These are phyloP conservation scores for Timandra comae DNA, from an alignment of 2,888 invertebrate species.

Conservation along the genomic window DNA sequence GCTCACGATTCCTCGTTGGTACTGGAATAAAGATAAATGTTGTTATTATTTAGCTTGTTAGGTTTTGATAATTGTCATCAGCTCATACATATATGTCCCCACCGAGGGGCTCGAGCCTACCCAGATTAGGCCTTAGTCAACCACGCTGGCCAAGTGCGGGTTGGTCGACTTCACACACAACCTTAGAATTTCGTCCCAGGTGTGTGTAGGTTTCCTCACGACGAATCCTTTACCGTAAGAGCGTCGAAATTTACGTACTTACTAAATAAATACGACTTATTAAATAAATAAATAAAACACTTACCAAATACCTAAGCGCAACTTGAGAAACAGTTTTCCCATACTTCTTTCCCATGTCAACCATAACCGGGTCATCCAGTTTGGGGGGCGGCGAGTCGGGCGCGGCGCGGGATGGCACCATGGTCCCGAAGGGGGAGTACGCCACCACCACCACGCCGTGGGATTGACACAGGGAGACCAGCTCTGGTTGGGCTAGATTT, in stretches of 20 bases:
- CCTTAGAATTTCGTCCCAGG: too few relatives aligned
- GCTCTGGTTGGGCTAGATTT: conserved; percentile 79
- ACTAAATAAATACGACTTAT: too few relatives aligned
- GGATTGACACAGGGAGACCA: conserved; percentile 79
- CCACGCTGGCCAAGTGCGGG: too few relatives aligned
- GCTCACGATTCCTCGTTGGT: conserved; percentile 40
- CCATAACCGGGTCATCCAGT: conserved; percentile 67
- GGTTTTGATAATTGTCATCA: too few relatives aligned
- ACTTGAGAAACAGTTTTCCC: conserved; percentile 80
- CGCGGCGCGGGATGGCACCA: conserved; percentile 60
- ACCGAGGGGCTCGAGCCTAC: too few relatives aligned
- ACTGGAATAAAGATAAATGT: conserved; percentile 31
- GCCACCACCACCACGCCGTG: conserved; percentile 77
- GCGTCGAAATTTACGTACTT: too few relatives aligned
- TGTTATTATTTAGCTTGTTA: too few relatives aligned
- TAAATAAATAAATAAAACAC: conserved; percentile 3
- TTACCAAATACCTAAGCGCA: conserved; percentile 33
- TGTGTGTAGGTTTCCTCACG: too few relatives aligned
- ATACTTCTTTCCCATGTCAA: conserved; percentile 78
- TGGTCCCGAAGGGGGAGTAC: conserved; percentile 81
- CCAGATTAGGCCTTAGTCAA: too few relatives aligned
- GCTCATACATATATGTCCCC: too few relatives aligned
- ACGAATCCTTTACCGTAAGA: too few relatives aligned
- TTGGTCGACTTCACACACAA: too few relatives aligned
- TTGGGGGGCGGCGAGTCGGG: conserved; percentile 71